Evolutionary conservation across 1,140 invertebrate genomes (phyloP).

Genomic region (Drosophila ficusphila): DNA sequence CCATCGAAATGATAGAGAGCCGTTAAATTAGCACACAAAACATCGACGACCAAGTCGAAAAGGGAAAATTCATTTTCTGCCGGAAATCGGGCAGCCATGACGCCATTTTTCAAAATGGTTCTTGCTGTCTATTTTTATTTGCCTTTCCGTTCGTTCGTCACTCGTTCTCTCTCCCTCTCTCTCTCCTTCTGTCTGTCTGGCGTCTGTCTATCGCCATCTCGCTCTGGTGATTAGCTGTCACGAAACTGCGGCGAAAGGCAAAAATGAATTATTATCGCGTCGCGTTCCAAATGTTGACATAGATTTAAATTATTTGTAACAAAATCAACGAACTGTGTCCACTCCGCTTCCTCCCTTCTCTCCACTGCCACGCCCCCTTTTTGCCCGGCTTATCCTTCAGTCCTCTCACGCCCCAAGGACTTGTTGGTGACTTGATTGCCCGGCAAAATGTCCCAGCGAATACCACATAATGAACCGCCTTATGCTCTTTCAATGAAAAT

Average conservation of each 20-base stretch:
- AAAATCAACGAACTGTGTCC: conserved; percentile 72
- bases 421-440: conserved; percentile 68
- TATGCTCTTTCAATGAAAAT: conserved; percentile 15
- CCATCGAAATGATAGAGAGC: background rate
- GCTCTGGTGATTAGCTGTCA: conserved; percentile 74
- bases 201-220: conserved; percentile 13
- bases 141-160: conserved; percentile 11
- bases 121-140: conserved; percentile 32
- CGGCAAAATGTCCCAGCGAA: conserved; percentile 48
- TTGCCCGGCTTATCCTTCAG: conserved; percentile 3
- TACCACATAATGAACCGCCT: conserved; percentile 23
- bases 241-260: conserved; percentile 65
- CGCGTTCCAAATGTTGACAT: conserved; percentile 73
- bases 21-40: conserved; percentile 22
- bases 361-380: background rate
- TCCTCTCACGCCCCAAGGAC: conserved; percentile 28
- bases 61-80: conserved; percentile 57
- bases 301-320: conserved; percentile 81
- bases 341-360: background rate
- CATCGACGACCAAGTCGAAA: conserved; percentile 34
- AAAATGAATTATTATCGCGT: conserved; percentile 78
- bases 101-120: conserved; percentile 70
- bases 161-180: conserved; percentile 3
- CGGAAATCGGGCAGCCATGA: conserved; percentile 73
- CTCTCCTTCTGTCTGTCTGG: background rate